These are phyloP conservation scores for Sebastes hubbsi DNA, from an alignment of 2,797 vertebrate genomes.

Conservation along the genomic window DNA sequence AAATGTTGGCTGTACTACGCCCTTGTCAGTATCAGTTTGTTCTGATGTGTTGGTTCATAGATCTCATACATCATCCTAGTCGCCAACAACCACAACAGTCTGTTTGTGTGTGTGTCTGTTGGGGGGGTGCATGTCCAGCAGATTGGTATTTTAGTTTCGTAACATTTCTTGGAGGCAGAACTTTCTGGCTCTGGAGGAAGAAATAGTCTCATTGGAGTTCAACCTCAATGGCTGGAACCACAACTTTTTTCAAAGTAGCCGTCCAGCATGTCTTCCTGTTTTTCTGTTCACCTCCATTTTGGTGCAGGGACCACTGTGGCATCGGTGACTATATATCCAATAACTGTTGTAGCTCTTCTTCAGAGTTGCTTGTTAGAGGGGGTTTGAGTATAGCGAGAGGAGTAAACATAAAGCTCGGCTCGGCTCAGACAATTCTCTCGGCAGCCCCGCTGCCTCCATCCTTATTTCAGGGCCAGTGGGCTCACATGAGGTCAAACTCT, in stretches of 20 bases:
- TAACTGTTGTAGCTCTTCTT: neutral
- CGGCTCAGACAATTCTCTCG: neutral
- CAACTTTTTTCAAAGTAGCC: neutral
- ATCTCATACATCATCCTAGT: constrained; percentile 43
- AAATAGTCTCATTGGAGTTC: constrained; percentile 29
- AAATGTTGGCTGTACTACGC: constrained; percentile 13
- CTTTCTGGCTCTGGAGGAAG: constrained; percentile 9
- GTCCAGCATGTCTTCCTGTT: neutral
- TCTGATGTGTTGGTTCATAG: constrained; percentile 49
- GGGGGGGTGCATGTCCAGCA: neutral
- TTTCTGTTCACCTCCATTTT: constrained; percentile 15
- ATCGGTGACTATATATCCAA: neutral
- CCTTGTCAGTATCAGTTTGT: constrained; percentile 45
- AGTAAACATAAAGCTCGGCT: neutral
- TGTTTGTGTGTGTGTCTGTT: neutral
- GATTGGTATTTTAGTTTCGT: constrained; percentile 22
- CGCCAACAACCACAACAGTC: constrained; percentile 16
- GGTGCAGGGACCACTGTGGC: constrained; percentile 6
- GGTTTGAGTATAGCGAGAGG: neutral
- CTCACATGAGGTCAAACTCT: neutral
- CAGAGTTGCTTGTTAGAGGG: constrained; percentile 1
- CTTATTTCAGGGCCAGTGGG: neutral
- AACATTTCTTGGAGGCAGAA: constrained; percentile 24
- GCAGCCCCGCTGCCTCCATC: neutral
- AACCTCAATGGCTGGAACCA: neutral